Evolutionary conservation across 2,113 vertebrate genomes (phyloP).

Genomic region (Plestiodon gilberti): DNA sequence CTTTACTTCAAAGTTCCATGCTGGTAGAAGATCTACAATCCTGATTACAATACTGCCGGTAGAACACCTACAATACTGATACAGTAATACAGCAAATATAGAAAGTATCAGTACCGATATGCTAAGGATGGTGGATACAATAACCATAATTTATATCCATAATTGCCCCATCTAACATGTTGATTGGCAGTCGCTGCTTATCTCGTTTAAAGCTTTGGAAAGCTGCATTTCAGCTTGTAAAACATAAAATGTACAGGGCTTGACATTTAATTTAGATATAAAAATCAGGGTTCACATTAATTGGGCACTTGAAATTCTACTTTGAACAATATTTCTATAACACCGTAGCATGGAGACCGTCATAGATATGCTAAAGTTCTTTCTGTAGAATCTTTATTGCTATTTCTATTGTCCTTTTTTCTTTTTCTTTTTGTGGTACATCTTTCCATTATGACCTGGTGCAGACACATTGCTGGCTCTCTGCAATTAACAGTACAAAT

Average conservation of each 20-base stretch:
- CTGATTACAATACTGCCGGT: not conserved
- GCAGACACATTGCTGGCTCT: no score
- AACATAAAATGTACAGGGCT: fast-evolving
- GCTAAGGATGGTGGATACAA: not conserved
- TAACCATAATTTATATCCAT: not conserved
- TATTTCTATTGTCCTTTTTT: not conserved
- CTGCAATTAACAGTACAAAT: no score
- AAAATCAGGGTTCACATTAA: not conserved
- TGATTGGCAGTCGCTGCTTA: not conserved
- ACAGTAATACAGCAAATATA: not conserved
- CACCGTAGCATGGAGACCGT: slow-evolving; percentile 1
- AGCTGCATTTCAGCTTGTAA: not conserved
- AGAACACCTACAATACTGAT: not conserved
- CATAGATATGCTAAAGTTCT: not conserved
- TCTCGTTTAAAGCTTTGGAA: slow-evolving; percentile 11
- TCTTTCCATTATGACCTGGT: not conserved
- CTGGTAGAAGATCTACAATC: not conserved
- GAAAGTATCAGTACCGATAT: not conserved
- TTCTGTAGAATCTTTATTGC: not conserved
- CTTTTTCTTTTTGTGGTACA: not conserved
- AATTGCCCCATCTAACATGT: not conserved
- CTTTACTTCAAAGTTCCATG: not conserved
- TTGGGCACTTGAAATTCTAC: not conserved
- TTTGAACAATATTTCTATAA: not conserved
- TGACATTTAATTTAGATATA: not conserved